A percentile compares a stretch with the other conserved stretches of the same genome.
These are phyloP conservation scores for Galerucella pusilla DNA, from an alignment of 2,888 invertebrate genomes.

Conservation along the genomic window DNA sequence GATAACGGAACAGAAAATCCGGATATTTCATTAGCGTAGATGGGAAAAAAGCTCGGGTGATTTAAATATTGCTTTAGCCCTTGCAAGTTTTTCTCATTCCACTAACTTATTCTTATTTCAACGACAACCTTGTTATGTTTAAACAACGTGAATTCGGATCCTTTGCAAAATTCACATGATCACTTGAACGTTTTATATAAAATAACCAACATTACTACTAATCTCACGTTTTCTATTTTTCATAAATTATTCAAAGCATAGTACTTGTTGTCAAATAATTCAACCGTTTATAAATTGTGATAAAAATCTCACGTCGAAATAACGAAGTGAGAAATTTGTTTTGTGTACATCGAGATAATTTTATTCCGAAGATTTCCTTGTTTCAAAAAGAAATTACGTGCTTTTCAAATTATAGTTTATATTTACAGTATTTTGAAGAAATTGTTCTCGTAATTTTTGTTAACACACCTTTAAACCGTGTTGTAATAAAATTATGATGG, in stretches of 20 bases:
- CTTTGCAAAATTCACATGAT: constrained; percentile 18
- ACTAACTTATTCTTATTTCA: background rate
- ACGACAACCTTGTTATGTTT: background rate
- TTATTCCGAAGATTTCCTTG: constrained; percentile 9
- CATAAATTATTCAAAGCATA: constrained; percentile 46
- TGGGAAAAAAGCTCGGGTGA: too few species aligned
- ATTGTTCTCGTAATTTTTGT: background rate
- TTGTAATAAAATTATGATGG: background rate
- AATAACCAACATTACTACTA: constrained; percentile 33
- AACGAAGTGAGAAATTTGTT: constrained; percentile 27
- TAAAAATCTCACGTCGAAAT: constrained; percentile 37
- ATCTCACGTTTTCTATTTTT: constrained; percentile 54
- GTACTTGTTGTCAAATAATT: constrained; percentile 45
- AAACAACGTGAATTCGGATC: too few species aligned
- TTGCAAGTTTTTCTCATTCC: too few species aligned
- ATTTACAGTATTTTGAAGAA: background rate
- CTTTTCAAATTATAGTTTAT: background rate
- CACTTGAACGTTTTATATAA: background rate
- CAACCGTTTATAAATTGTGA: constrained; percentile 48
- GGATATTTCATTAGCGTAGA: too few species aligned
- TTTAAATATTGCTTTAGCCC: too few species aligned
- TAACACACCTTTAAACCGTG: background rate
- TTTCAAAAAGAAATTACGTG: background rate
- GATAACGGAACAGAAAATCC: too few species aligned
- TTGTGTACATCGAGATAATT: constrained; percentile 5